Evolutionary conservation across 2,113 vertebrate species (phyloP), one percentile per base, ranked within the genome.

Genomic region (Chinchilla lanigera): DNA sequence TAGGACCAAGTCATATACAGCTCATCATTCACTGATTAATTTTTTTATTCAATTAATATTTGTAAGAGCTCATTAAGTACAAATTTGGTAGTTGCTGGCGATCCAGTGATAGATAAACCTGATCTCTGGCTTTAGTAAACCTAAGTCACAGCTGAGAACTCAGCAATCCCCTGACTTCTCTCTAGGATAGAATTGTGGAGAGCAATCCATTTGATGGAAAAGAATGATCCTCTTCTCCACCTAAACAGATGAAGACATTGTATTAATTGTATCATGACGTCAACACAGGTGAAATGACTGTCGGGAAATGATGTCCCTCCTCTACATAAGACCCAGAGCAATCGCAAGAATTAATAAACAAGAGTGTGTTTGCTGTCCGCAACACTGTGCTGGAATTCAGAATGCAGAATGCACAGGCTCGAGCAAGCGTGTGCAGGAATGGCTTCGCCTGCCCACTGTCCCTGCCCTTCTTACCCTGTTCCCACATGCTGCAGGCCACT

Each of bases 21-120:
- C 67, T 83, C 75, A 12, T 20, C 50, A 41, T 52, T 73, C 30
- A 22, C 9, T 54, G 7, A 44, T 75, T 93, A 60, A 78, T 61
- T 69, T 7, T 89, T 75, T 90, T 30, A 73, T 69, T 67, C 69
- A 54, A 1, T 75, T 41, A 54, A 41, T 20, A n/a, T 69, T 67
- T 84, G 33, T n/a, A 61, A 78, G 38, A n/a, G 17, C 11, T 6
- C 63, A 69, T 20, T 71, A 33, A 90, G 67, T 56, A 52, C 58
- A 86, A 47, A 78, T 17, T 30, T 63, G 50, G 41, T 50, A 54
- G 78, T 8, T 26, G 5, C 47, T 50, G 26, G 82, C 24, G 16
- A 78, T 6, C 50, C 14, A 16, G 0, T 2, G 52, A 67, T 24
- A 81, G 30, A 63, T 1, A 16, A 81, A 44, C 38, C 0, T 2